phyloP scores from a whole-genome alignment of 2,797 vertebrate species.

The Valencia hispanica region DNA sequence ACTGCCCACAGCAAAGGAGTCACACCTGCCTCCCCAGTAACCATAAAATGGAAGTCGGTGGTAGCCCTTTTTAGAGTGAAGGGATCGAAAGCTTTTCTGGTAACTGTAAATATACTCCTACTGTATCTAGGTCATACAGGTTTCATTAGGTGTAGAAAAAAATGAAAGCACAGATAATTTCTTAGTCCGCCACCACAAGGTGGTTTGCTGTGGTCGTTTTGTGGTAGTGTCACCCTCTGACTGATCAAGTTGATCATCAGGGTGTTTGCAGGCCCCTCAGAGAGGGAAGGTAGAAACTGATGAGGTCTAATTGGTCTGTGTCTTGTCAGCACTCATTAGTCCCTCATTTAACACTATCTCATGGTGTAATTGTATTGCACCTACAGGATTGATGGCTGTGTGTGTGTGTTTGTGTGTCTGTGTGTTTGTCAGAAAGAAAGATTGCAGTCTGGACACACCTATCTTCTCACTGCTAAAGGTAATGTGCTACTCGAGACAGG shows the following conservation, averaged over 20 bases:
- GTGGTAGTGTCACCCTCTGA: slow-evolving; percentile 71
- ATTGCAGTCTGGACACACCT: slow-evolving; percentile 10
- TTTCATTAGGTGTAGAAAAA: slow-evolving; percentile 36
- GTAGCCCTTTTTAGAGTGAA: background rate
- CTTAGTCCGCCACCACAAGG: slow-evolving; percentile 39
- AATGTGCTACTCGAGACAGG: background rate
- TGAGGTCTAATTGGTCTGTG: slow-evolving; percentile 81
- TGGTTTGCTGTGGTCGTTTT: slow-evolving; percentile 64
- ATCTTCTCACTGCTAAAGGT: background rate
- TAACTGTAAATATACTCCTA: slow-evolving; percentile 2
- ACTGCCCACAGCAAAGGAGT: background rate
- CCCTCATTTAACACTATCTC: slow-evolving; percentile 81
- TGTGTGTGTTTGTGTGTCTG: slow-evolving; percentile 11
- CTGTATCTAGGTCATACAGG: background rate
- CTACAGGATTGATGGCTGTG: slow-evolving; percentile 42
- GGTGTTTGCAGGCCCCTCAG: slow-evolving; percentile 68
- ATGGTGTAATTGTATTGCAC: slow-evolving; percentile 73
- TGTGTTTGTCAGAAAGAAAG: slow-evolving; percentile 14
- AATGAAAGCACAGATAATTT: slow-evolving; percentile 14
- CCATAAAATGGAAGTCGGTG: background rate
- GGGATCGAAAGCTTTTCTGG: background rate
- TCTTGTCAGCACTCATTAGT: slow-evolving; percentile 79
- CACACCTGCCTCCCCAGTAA: background rate
- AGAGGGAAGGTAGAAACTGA: slow-evolving; percentile 71
- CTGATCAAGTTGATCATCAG: slow-evolving; percentile 79